Base-by-base conservation (phyloP, 2,888 invertebrate species). In the Zaprionus obscuricornis region DNA sequence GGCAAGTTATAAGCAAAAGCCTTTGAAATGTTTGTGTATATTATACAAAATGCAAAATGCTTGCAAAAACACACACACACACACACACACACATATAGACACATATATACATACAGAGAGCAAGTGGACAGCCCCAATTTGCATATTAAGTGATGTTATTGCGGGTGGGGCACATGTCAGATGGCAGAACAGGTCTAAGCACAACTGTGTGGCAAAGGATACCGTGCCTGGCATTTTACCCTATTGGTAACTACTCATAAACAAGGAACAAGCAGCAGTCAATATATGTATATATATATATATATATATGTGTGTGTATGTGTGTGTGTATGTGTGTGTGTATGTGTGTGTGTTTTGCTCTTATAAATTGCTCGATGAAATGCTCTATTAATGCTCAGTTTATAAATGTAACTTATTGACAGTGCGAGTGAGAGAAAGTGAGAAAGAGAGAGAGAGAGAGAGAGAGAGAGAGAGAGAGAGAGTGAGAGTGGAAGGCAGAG, bases 121-220 rank as follows among this genome's bases (percentile, higher is more conserved):
- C 26, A 31, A 40, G 57, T 31, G 46, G 63, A 55, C 63, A 56
- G 50, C 55, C 60, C 51, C 65, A 68, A 76, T 74, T 74, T 79
- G 73, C 74, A 79, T 79, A 65, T 68, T 75, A 66, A 72, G 79
- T 40, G 55, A 29, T 37, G 13, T 10, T 49, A 16, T 29, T 33
- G 39, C 37, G 49, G 57, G 34, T 42, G 34, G 22, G 10, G 22
- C 43, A 39, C 51, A 40, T n/a, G n/a, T n/a, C n/a, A n/a, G n/a
- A n/a, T n/a, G n/a, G n/a, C n/a, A n/a, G n/a, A n/a, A n/a, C n/a
- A n/a, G n/a, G n/a, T n/a, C n/a, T n/a, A n/a, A n/a, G n/a, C n/a
- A n/a, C n/a, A n/a, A n/a, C n/a, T n/a, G n/a, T n/a, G n/a, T n/a
- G n/a, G 27, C 27, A 8, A 3, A 27, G 3, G 5, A 3, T n/a